Percentiles rank a stretch among this genome's conserved stretches.
Conservation (phyloP, 2,113 vertebrate genomes). For the Nymphicus hollandicus region DNA sequence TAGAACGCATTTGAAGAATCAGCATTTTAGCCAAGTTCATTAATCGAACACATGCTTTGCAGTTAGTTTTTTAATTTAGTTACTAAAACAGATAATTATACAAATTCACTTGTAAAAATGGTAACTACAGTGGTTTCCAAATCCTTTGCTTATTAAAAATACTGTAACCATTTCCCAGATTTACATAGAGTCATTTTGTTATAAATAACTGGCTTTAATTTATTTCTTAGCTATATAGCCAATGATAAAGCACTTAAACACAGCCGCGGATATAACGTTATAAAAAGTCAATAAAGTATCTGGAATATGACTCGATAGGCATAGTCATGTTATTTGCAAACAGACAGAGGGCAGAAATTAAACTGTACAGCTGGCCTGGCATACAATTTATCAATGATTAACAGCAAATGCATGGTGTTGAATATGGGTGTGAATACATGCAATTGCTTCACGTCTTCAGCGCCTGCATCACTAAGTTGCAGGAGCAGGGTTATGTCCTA, state of each 20-base stretch:
- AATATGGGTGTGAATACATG: background rate
- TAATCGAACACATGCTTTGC: background rate
- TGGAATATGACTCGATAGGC: background rate
- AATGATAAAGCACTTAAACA: background rate
- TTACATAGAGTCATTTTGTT: background rate
- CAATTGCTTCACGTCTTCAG: background rate
- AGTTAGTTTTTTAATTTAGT: background rate
- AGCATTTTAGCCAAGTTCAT: background rate
- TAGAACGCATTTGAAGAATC: background rate
- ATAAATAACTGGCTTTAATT: conserved; percentile 3
- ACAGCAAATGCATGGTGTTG: background rate
- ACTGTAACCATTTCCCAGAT: background rate
- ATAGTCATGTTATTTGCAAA: conserved; percentile 4
- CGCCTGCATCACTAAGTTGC: background rate
- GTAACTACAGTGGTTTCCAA: background rate
- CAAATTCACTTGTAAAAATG: conserved; percentile 3
- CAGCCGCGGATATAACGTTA: background rate
- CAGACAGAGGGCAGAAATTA: conserved; percentile 4
- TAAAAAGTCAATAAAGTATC: conserved; percentile 6
- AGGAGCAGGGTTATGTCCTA: background rate
- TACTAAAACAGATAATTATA: conserved; percentile 16
- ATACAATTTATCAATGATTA: background rate
- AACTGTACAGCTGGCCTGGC: background rate
- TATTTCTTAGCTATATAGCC: background rate
- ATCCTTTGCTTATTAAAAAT: background rate